These are phyloP conservation scores for Podotricha telesiphe DNA, from an alignment of 2,888 invertebrate genomes.

Conservation along the genomic window DNA sequence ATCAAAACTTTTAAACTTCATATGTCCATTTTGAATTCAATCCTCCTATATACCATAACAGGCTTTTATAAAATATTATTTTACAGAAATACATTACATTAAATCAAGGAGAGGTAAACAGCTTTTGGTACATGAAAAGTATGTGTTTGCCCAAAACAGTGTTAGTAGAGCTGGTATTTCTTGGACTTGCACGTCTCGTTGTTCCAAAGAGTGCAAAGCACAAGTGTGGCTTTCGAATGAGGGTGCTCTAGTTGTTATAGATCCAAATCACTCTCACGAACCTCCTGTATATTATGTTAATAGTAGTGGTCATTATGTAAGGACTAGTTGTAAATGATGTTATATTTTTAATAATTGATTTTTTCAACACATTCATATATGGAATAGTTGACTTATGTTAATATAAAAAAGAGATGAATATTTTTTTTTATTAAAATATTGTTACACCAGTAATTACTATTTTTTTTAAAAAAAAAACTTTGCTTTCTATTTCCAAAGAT, in stretches of 20 bases:
- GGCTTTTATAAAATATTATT: slow-evolving; percentile 23
- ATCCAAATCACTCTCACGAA: slow-evolving; percentile 61
- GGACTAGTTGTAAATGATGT: not conserved
- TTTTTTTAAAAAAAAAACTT: too few species aligned
- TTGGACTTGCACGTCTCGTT: slow-evolving; percentile 72
- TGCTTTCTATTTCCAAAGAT: too few species aligned
- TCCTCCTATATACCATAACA: too few species aligned
- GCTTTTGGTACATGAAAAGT: slow-evolving; percentile 65
- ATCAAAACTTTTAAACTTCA: too few species aligned
- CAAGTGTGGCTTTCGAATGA: slow-evolving; percentile 57
- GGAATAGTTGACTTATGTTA: not conserved
- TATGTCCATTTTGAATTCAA: too few species aligned
- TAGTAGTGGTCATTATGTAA: slow-evolving; percentile 36
- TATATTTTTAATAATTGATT: not conserved
- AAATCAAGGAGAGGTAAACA: slow-evolving; percentile 66
- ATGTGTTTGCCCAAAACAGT: slow-evolving; percentile 65
- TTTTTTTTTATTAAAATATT: too few species aligned
- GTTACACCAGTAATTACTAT: too few species aligned
- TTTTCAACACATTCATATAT: not conserved
- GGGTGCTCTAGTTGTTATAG: slow-evolving; percentile 57
- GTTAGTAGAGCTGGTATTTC: slow-evolving; percentile 57
- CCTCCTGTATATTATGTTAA: slow-evolving; percentile 68
- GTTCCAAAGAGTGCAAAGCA: slow-evolving; percentile 67
- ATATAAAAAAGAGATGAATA: too few species aligned
- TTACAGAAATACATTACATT: slow-evolving; percentile 72